These are phyloP conservation scores for Ophioninae sp. DNA, from an alignment of 2,888 invertebrate genomes.

Conservation along the genomic window DNA sequence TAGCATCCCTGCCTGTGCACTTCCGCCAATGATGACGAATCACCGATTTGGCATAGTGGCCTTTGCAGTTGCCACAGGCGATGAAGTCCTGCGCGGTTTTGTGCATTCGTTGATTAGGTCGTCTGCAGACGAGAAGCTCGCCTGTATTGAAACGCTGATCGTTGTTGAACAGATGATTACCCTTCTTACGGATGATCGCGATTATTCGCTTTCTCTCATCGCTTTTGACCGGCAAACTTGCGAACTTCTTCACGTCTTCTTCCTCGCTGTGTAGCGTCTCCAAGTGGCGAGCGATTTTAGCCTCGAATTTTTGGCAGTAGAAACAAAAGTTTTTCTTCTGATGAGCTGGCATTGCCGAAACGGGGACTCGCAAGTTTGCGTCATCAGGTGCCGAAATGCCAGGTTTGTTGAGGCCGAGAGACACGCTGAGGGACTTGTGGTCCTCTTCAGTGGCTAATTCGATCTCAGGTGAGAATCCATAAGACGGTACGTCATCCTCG, in stretches of 20 bases:
- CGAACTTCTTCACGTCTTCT: slow-evolving; percentile 56
- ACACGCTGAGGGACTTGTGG: slow-evolving; percentile 15
- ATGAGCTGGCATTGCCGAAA: slow-evolving; percentile 5
- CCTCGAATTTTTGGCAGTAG: slow-evolving; percentile 51
- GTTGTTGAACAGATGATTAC: slow-evolving; percentile 49
- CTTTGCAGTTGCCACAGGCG: slow-evolving; percentile 52
- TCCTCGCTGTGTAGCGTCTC: slow-evolving; percentile 47
- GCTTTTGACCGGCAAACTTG: slow-evolving; percentile 27
- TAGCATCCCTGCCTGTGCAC: slow-evolving; percentile 19
- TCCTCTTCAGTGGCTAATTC: not conserved
- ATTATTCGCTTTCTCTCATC: slow-evolving; percentile 37
- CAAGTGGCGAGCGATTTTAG: slow-evolving; percentile 57
- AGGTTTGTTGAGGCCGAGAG: not conserved
- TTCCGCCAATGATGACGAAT: slow-evolving; percentile 56
- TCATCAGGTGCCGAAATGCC: slow-evolving; percentile 40
- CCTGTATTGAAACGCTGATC: slow-evolving; percentile 44
- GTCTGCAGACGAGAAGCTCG: slow-evolving; percentile 49
- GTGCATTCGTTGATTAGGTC: slow-evolving; percentile 26
- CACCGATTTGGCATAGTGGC: slow-evolving; percentile 38
- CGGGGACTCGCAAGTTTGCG: not conserved
- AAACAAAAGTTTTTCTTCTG: slow-evolving; percentile 56
- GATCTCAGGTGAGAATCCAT: not conserved
- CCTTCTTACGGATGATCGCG: slow-evolving; percentile 17
- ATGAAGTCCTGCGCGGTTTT: slow-evolving; percentile 45
- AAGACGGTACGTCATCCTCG: not conserved